These are phyloP conservation scores for Magallana nippona DNA, from an alignment of 2,888 invertebrate genomes.

Conservation along the genomic window DNA sequence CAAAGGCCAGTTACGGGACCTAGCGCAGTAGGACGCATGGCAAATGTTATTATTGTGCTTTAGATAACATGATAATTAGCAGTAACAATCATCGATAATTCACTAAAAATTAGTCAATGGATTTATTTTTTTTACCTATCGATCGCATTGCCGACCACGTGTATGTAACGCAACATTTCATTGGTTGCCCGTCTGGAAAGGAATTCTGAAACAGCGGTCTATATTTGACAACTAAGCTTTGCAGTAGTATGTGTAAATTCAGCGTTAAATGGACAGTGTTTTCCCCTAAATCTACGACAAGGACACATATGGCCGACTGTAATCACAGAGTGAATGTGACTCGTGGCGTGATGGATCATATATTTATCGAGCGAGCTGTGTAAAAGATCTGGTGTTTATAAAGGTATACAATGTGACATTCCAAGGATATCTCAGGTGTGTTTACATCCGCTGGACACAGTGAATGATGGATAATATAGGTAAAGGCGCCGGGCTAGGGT, in stretches of 20 bases:
- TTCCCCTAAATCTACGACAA: constrained; percentile 8
- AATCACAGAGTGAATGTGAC: neutral
- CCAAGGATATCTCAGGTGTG: constrained; percentile 35
- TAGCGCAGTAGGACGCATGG: neutral
- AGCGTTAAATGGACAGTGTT: constrained; percentile 6
- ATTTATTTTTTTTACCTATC: constrained; percentile 35
- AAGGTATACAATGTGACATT: constrained; percentile 28
- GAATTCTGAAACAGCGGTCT: constrained; percentile 5
- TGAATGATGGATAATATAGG: constrained; percentile 38
- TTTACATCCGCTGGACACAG: constrained; percentile 33
- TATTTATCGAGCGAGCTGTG: constrained; percentile 16
- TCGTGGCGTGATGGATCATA: constrained; percentile 6
- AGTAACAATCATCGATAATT: constrained; percentile 19
- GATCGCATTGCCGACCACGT: constrained; percentile 46
- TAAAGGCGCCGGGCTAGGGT: constrained; percentile 46
- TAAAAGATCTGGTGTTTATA: constrained; percentile 17
- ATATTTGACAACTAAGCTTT: constrained; percentile 39
- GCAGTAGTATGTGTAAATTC: constrained; percentile 33
- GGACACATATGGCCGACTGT: constrained; percentile 5
- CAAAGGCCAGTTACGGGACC: neutral
- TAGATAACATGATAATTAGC: constrained; percentile 9
- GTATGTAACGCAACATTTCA: constrained; percentile 53
- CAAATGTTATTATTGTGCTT: neutral
- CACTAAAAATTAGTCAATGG: constrained; percentile 30
- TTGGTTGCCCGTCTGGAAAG: constrained; percentile 46